Percentiles rank a stretch among this genome's conserved stretches.
Evolutionary conservation across 2,113 vertebrate genomes (phyloP).

Genomic region (Irena cyanogastra): DNA sequence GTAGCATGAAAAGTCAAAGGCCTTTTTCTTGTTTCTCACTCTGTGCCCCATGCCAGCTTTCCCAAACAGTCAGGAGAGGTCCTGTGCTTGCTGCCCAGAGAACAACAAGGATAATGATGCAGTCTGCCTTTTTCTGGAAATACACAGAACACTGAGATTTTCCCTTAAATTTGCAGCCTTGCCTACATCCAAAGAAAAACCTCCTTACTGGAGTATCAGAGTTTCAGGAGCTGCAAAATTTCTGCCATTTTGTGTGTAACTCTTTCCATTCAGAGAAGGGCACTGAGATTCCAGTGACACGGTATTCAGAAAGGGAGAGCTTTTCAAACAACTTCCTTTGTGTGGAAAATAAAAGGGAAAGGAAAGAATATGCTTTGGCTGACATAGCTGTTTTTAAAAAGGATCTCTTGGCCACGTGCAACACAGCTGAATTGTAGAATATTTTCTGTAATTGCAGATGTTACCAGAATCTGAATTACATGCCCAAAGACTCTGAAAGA

Average conservation of each 20-base stretch:
- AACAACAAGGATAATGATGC: background rate
- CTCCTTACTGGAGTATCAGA: background rate
- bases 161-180: background rate
- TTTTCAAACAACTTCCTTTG: background rate
- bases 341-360: background rate
- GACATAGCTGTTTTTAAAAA: background rate
- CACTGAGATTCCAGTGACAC: background rate
- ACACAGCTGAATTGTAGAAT: background rate
- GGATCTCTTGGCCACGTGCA: background rate
- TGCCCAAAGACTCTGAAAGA: background rate
- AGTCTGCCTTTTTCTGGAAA: background rate
- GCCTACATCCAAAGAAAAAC: background rate
- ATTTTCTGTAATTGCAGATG: background rate
- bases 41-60: background rate
- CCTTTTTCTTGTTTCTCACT: background rate
- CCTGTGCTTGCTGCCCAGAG: background rate
- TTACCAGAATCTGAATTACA: background rate
- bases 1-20: background rate
- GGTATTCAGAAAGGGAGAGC: background rate
- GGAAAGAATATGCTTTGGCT: background rate
- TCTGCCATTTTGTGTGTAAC: background rate
- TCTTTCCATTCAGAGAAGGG: fast-evolving
- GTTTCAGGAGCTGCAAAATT: background rate
- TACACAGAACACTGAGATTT: background rate
- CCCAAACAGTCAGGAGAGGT: background rate